Evolutionary conservation across 2,888 invertebrate species (phyloP).

Genomic region (Cosmorhoe ocellata): DNA sequence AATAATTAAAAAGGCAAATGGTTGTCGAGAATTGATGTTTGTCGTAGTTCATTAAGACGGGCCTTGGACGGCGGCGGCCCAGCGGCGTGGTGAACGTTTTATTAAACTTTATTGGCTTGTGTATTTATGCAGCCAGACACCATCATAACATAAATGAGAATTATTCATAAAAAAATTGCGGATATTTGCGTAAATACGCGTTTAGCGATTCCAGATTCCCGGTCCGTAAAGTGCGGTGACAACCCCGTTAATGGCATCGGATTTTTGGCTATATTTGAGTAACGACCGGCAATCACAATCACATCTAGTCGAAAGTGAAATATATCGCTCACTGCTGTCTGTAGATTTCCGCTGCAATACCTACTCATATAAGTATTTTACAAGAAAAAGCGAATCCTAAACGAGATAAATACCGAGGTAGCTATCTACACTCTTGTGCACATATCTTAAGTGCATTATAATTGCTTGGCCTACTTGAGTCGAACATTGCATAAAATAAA

Average conservation of each 20-base stretch:
- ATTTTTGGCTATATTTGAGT: constrained; percentile 43
- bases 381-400: constrained; percentile 45
- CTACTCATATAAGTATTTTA: constrained; percentile 39
- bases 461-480: constrained; percentile 52
- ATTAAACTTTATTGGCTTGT: constrained; percentile 65
- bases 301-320: constrained; percentile 45
- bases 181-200: constrained; percentile 36
- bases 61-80: constrained; percentile 27
- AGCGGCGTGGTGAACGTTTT: constrained; percentile 58
- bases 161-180: constrained; percentile 52
- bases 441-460: constrained; percentile 61
- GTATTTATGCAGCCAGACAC: constrained; percentile 44
- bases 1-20: constrained; percentile 76
- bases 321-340: constrained; percentile 39
- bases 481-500: constrained; percentile 57
- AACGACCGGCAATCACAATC: constrained; percentile 43
- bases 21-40: constrained; percentile 62
- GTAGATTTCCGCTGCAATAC: constrained; percentile 43
- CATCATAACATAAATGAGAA: constrained; percentile 49
- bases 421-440: constrained; percentile 30
- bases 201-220: constrained; percentile 12
- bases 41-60: constrained; percentile 65
- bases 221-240: constrained; percentile 40
- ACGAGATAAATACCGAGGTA: constrained; percentile 37
- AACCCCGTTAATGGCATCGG: constrained; percentile 50